Evolutionary conservation across 2,797 vertebrate species (phyloP), one percentile per base, ranked within the genome.

Genomic region (Sebastes umbrosus): DNA sequence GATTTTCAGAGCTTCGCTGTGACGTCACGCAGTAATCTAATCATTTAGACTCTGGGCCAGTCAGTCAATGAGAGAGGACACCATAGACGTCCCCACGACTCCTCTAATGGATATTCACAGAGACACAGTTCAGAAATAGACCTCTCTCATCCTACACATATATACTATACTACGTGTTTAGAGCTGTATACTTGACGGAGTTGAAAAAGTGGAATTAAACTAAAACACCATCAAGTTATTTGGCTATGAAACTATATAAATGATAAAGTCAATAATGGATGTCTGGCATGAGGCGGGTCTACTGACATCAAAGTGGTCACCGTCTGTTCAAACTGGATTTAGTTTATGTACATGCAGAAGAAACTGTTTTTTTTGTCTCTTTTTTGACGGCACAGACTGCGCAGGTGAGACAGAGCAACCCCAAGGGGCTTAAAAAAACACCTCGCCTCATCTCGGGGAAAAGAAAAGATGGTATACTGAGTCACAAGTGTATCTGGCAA

Each of bases 21-120:
- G 90, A 92, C 79, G 82, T 93, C 90, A 92, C 79, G 46, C 67
- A 24, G 62, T 86, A 86, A 91, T 90, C 58, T 81, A 87, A 91
- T 89, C 63, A 71, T 83, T 85, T 79, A 75, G 87, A 84, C 77
- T 88, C 73, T 72, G 77, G 79, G 54, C 69, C 77, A 67, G 80
- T 73, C 84, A 84, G 83, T 87, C 90, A 87, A 67, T 87, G 84
- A 84, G 77, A 83, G 77, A 84, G 69, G 82, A 81, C 87, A 84
- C 32, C 32, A 9, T 25, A 43, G 70, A 84, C 50, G 74, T 84
- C 73, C 59, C 34, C 5, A 3, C 20, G 11, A 72, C 83, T 82
- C 66, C 31, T 24, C 54, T 85, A 62, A 78, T 82, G 69, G 76
- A 75, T 29, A 14, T 58, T 75, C 69, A 65, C 59, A 62, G 46